Percentiles rank a stretch among this genome's conserved stretches.
phyloP scores from a whole-genome alignment of 2,797 vertebrate genomes.

The Loris lydekkerianus region DNA sequence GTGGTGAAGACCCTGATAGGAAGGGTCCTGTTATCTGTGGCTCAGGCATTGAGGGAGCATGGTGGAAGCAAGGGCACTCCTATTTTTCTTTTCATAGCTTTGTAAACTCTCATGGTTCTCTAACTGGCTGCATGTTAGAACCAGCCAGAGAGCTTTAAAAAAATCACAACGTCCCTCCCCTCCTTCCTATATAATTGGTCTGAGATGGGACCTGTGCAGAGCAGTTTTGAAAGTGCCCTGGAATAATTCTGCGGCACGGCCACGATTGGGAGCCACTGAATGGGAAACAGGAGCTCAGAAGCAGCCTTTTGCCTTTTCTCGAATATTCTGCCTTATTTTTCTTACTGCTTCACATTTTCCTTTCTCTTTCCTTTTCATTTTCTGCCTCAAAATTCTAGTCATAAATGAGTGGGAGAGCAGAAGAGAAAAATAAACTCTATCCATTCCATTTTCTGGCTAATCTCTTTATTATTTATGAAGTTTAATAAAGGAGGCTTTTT shows the following conservation, averaged over 20 bases:
- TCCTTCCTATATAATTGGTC: not conserved
- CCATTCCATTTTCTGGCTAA: not conserved
- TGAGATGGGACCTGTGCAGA: not conserved
- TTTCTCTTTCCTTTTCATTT: not conserved
- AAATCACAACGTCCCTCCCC: not conserved
- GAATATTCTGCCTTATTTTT: not conserved
- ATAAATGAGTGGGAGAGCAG: not conserved
- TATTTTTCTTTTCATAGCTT: not conserved
- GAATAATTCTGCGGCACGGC: not conserved
- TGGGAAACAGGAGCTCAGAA: not conserved
- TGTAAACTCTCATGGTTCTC: not conserved
- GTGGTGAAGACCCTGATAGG: not conserved
- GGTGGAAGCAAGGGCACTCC: not conserved
- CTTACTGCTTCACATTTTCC: not conserved
- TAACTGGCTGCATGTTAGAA: not conserved
- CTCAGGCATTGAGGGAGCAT: not conserved
- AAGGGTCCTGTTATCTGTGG: not conserved
- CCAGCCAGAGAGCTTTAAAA: not conserved
- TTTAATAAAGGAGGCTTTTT: not conserved
- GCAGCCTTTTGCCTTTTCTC: not conserved
- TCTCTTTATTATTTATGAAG: conserved; percentile 32
- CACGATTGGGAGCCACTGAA: not conserved
- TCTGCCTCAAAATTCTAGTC: not conserved
- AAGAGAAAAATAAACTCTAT: not conserved
- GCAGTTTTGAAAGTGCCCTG: not conserved